Conservation (phyloP, 1,140 invertebrate species). For the Probaryconus sp. region DNA sequence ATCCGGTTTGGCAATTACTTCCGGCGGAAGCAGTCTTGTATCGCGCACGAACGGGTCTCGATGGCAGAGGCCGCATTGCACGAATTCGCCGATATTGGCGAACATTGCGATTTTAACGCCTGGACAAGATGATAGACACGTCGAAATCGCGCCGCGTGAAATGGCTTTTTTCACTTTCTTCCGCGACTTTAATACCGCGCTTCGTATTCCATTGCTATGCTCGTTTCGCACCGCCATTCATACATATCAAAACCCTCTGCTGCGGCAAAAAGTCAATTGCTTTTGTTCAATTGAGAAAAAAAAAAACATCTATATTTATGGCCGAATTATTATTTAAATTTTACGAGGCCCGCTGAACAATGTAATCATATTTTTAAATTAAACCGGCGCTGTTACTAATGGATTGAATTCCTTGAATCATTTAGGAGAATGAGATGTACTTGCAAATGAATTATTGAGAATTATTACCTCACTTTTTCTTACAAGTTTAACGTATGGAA, state of each 20-base stretch:
- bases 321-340: constrained; percentile 42
- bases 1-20: constrained; percentile 55
- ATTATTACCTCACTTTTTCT: no score
- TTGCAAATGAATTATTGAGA: no score
- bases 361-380: constrained; percentile 9
- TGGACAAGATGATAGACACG: constrained; percentile 50
- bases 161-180: constrained; percentile 44
- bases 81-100: constrained; percentile 37
- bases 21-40: constrained; percentile 52
- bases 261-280: constrained; percentile 22
- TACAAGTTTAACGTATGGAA: no score
- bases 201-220: constrained; percentile 1
- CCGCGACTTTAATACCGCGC: constrained; percentile 34
- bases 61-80: not conserved
- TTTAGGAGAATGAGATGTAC: no score
- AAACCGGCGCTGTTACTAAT: no score
- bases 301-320: constrained; percentile 30
- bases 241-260: constrained; percentile 10
- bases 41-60: constrained; percentile 39
- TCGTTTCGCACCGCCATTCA: not conserved
- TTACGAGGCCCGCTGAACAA: constrained; percentile 32
- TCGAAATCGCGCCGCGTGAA: constrained; percentile 43
- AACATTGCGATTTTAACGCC: constrained; percentile 46
- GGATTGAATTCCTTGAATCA: no score
- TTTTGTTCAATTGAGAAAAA: constrained; percentile 23